Evolutionary conservation across 2,113 vertebrate species (phyloP), one percentile per base, ranked within the genome.

Genomic region (Illadopsis cleaveri): DNA sequence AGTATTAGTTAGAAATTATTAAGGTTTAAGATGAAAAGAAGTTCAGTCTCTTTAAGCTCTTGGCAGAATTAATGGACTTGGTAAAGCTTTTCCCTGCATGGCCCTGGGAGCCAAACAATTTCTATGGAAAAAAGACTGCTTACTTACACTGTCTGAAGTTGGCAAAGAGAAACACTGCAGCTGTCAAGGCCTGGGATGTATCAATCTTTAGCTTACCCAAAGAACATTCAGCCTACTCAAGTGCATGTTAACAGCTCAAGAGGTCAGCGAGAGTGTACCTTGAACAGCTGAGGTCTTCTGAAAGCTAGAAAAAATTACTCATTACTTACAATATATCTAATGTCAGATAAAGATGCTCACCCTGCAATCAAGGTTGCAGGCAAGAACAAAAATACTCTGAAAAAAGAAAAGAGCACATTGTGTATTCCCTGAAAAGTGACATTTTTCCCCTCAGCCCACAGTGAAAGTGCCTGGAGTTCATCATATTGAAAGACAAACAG

Each of bases 141-240:
- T 50, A 71, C 37, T 93, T 47, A 79, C 31, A 84, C 80, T 71
- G 54, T 33, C 64, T 96, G 54, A 95, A 96, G 79, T 80, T 97
- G 97, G 97, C 97, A 97, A 73, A 95, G 93, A 72, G 93, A 94
- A 94, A 80, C 66, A 90, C 76, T 96, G 92, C 95, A 98, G 97
- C 97, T 97, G 97, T 97, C 95, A 97, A 90, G 82, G 82, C 73
- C 91, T 93, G 86, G 92, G 73, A 97, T 90, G 54, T 95, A 97
- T 97, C 95, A 97, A 97, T 97, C 97, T 97, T 90, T 82, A 94
- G 84, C 18, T 33, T 83, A 96, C 86, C 89, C 60, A 94, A 97
- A 96, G 92, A 97, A 92, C 77, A 44, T 80, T 80, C 86, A 86
- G 76, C 57, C 66, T 82, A 87, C 58, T 91, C 72, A 79, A 61